Base-by-base conservation (phyloP, 30 jellyfish, hydroid and myxozoan species). In the Rhopilema esculentum region DNA sequence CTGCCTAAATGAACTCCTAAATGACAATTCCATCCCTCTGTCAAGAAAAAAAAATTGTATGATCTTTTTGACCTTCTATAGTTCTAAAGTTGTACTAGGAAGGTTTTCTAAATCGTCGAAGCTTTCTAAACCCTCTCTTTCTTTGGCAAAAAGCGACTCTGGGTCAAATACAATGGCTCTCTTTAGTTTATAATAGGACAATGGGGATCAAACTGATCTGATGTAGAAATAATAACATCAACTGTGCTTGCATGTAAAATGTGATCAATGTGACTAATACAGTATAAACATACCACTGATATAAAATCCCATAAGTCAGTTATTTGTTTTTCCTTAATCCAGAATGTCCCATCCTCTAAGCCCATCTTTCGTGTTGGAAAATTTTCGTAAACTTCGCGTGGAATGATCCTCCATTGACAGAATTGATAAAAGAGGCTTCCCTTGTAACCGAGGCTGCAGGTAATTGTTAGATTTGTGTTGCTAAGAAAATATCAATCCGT, bases 281-380 rank as follows among this genome's bases (percentile, higher is more conserved):
- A 12, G 57, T 12, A 12, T 12, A 40, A 2, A 66, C 77, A 16
- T 76, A 51, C 86, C 86, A 74, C 86, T 23, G 9, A 62, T 1
- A 76, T 50, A 20, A 76, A 76, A 15, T 69, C 30, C 86, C 50
- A 48, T 2, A 76, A 27, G 51, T 76, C 86, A 25, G 27, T 76
- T 1, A 76, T 26, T 50, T 76, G 86, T 29, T 53, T 74, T 48
- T 76, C 75, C 67, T 49, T 69, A 57, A 76, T 48, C 86, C 86
- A 76, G 51, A 24, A 76, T 4, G 33, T 50, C 4, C 33, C 63
- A 22, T 62, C 49, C 16, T 22, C 51, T n/a, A 28, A 40, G 12
- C 57, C 57, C 57, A 40, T 40, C 57, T 12, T 40, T 6, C 12
- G 57, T 2, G 57, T 2, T 40, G n/a, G n/a, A n/a, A 40, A 40